Percentiles rank a stretch among this genome's conserved stretches.
Conservation (phyloP, 2,888 invertebrate species). For the Saturnia pavonia region DNA sequence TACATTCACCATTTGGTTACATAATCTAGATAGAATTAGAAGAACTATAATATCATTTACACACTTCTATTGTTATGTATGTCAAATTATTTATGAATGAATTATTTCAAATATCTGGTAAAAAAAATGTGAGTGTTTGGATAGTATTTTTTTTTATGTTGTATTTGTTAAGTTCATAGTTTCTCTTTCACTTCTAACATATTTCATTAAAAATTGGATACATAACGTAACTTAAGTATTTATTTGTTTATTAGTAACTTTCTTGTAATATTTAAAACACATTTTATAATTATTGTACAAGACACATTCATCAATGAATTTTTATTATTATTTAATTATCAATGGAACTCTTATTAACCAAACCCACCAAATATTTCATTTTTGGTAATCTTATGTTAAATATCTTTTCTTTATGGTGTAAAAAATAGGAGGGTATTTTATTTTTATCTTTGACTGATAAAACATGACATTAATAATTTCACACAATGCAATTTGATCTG, state of each 20-base stretch:
- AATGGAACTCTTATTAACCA: neutral
- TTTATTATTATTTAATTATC: neutral
- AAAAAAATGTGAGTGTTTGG: neutral
- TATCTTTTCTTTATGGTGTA: neutral
- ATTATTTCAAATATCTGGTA: neutral
- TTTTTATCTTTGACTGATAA: neutral
- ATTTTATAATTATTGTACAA: neutral
- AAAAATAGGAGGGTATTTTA: neutral
- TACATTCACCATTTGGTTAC: slow-evolving; percentile 1
- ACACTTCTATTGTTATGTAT: neutral
- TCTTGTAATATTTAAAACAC: neutral
- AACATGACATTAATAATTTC: neutral
- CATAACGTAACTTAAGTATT: neutral
- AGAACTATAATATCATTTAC: neutral
- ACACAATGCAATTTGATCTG: neutral
- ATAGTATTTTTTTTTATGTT: neutral
- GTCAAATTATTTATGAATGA: neutral
- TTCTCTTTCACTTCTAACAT: neutral
- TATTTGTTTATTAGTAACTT: neutral
- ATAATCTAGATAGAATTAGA: slow-evolving; percentile 3
- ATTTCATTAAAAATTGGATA: neutral
- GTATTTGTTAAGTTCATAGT: neutral
- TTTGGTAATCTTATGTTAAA: neutral
- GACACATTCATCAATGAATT: neutral
- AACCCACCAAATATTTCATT: neutral